Evolutionary conservation across 2,888 invertebrate species (phyloP).

Genomic region (Hemaris fuciformis): DNA sequence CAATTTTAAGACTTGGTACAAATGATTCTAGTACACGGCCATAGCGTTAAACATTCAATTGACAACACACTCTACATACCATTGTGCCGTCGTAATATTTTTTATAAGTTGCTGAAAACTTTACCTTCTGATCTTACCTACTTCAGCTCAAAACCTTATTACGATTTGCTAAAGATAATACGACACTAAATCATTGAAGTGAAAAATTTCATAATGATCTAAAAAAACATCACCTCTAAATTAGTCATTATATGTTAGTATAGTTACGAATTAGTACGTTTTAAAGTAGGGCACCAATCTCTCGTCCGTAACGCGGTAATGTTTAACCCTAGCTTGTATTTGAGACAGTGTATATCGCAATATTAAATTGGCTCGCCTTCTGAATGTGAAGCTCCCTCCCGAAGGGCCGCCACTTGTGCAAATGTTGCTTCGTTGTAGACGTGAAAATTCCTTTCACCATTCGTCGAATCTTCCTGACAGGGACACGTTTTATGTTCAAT

Average conservation of each 20-base stretch:
- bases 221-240: neutral
- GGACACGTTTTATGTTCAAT: slow-evolving; percentile 57
- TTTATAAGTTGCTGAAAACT: no score
- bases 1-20: no score
- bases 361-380: slow-evolving; percentile 42
- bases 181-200: no score
- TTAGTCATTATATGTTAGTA: neutral
- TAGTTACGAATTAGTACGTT: neutral
- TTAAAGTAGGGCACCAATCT: neutral
- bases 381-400: slow-evolving; percentile 43
- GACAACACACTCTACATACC: no score
- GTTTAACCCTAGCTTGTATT: neutral
- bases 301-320: neutral
- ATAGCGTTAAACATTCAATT: no score
- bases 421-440: slow-evolving; percentile 52
- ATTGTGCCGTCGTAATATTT: no score
- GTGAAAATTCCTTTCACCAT: slow-evolving; percentile 48
- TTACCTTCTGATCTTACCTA: no score
- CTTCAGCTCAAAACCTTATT: no score
- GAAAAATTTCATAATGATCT: no score
- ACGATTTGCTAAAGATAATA: no score
- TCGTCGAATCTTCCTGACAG: slow-evolving; percentile 39
- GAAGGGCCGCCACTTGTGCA: slow-evolving; percentile 50
- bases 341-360: slow-evolving; percentile 9
- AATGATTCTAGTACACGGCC: no score